phyloP scores from a whole-genome alignment of 2,113 vertebrate genomes.

The Mormyrus iriodes region DNA sequence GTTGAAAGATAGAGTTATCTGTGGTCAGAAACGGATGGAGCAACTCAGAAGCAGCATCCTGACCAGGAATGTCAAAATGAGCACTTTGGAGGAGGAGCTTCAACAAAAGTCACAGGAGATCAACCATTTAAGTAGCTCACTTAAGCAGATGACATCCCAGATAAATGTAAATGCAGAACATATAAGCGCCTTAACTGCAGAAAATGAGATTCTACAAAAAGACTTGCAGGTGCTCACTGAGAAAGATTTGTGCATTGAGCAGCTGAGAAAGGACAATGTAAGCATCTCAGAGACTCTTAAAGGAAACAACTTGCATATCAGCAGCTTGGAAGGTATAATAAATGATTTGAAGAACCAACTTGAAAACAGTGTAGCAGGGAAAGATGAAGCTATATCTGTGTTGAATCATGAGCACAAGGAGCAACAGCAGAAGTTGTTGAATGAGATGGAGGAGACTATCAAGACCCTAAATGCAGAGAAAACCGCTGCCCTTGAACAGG shows the following conservation, averaged over 20 bases:
- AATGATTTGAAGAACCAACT: slow-evolving; percentile 70
- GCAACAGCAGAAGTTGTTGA: slow-evolving; percentile 52
- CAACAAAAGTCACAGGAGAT: slow-evolving; percentile 61
- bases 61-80: slow-evolving; percentile 53
- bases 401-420: slow-evolving; percentile 66
- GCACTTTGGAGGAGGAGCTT: slow-evolving; percentile 73
- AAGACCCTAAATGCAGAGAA: slow-evolving; percentile 72
- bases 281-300: slow-evolving; percentile 67
- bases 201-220: slow-evolving; percentile 69
- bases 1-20: slow-evolving; percentile 58
- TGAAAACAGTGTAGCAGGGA: slow-evolving; percentile 63
- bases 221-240: slow-evolving; percentile 69
- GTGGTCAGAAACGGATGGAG: slow-evolving; percentile 55
- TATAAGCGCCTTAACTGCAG: slow-evolving; percentile 68
- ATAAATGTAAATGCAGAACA: slow-evolving; percentile 72
- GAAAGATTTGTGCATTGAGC: slow-evolving; percentile 73
- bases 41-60: slow-evolving; percentile 64
- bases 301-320: slow-evolving; percentile 65
- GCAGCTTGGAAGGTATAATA: slow-evolving; percentile 60
- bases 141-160: slow-evolving; percentile 66
- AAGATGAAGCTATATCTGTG: slow-evolving; percentile 71
- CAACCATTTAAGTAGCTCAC: slow-evolving; percentile 57
- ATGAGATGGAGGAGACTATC: slow-evolving; percentile 59
- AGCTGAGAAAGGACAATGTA: slow-evolving; percentile 70
- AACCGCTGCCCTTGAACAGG: slow-evolving; percentile 64